Conservation (phyloP, 2,888 invertebrate species). For the Capitulum mitella region DNA sequence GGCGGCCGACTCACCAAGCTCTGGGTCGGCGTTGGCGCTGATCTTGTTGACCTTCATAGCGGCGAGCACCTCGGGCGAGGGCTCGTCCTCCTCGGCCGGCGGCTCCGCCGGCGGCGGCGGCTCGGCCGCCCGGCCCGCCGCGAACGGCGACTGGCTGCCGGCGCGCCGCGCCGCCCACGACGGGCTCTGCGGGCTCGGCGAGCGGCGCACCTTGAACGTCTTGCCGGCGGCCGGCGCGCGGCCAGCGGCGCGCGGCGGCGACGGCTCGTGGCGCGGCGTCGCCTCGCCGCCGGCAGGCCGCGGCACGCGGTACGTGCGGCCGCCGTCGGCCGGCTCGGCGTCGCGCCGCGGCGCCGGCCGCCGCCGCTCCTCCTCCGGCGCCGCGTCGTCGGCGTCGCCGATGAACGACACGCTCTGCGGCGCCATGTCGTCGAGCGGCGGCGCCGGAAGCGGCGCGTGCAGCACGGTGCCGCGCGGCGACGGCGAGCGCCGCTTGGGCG, state of each 20-base stretch:
- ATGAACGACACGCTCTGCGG: slow-evolving; percentile 90
- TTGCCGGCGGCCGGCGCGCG: not conserved
- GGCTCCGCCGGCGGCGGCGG: slow-evolving; percentile 28
- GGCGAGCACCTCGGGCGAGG: slow-evolving; percentile 21
- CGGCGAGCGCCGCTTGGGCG: slow-evolving; percentile 33
- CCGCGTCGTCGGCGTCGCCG: slow-evolving; percentile 45
- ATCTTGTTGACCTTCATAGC: slow-evolving; percentile 38
- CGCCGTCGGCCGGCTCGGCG: slow-evolving; percentile 52
- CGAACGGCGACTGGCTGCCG: slow-evolving; percentile 21
- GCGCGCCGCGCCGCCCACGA: slow-evolving; percentile 7
- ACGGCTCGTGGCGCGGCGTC: not conserved
- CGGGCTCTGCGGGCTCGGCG: slow-evolving; percentile 24
- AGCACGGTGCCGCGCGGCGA: not conserved
- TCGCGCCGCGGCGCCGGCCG: slow-evolving; percentile 4
- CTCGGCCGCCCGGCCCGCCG: too few relatives aligned
- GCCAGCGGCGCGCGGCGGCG: not conserved
- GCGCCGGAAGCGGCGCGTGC: slow-evolving; percentile 57
- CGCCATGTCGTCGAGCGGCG: slow-evolving; percentile 77
- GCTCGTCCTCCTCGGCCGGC: slow-evolving; percentile 25
- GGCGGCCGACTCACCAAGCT: slow-evolving; percentile 22
- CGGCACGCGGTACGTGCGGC: slow-evolving; percentile 55
- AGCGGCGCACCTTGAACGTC: slow-evolving; percentile 27
- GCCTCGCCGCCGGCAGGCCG: not conserved
- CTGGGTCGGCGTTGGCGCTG: slow-evolving; percentile 37
- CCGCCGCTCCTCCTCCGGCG: slow-evolving; percentile 45